Base-by-base conservation (phyloP, 1,140 invertebrate genomes). In the Vollenhovia emeryi region DNA sequence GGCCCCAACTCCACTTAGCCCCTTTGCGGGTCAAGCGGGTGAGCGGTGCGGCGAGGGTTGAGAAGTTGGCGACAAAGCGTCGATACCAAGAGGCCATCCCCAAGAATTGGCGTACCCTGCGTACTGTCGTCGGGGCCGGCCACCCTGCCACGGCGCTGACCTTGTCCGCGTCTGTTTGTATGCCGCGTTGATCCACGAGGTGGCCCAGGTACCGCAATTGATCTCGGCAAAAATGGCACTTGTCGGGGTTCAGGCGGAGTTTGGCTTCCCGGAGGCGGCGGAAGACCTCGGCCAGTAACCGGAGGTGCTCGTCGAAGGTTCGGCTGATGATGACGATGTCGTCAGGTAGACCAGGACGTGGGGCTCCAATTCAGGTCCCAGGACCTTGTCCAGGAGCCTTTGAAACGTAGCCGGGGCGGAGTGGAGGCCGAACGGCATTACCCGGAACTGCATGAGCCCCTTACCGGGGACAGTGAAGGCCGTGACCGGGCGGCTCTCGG, bases 11-110 rank as follows among this genome's bases (percentile, higher is more conserved):
- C 40, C 90, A 93, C 94, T 9, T 0, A 24, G 11, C 60, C 75
- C 27, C 91, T 88, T 74, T 94, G 94, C 36, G 88, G 91, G 91
- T 88, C 9, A 95, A 62, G 0, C 78, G 68, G 7, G 90, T 91
- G 2, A 95, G 57, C 2, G 94, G 93, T 7, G 73, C 78, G 15
- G 91, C 71, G 0, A 92, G 71, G 3, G 50, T 71, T 0, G 93
- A 89, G 74, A 93, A 95, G 48, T 93, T 86, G 0, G 73, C 57
- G 1, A 94, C 86, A 75, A 95, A 95, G 0, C 89, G 55, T 0
- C 93, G 69, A 59, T 94, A 94, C 93, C 93, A 94, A 0, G 90
- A 89, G 2, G 92, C 88, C 78, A 95, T 93, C 0, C 95, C 95
- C 0, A 95, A 74, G 86, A 96, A 96, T 3, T 91, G 62, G 30